These are phyloP conservation scores for Meliscaeva auricollis DNA, from an alignment of 2,888 invertebrate species.

Conservation along the genomic window DNA sequence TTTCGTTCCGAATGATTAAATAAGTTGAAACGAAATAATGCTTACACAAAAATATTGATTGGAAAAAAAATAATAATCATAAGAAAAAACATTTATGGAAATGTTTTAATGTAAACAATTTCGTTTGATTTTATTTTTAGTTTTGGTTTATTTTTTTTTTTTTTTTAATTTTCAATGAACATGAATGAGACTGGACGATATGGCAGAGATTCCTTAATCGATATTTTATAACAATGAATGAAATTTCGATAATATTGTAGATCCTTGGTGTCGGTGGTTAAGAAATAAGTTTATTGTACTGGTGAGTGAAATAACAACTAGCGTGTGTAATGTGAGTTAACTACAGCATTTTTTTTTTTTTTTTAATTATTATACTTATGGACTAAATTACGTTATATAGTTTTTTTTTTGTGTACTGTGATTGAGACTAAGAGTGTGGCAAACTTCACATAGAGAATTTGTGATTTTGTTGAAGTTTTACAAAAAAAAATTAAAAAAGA, in stretches of 20 bases:
- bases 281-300: slow-evolving; percentile 62
- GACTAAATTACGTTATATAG: slow-evolving; percentile 41
- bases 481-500: not conserved
- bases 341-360: slow-evolving; percentile 52
- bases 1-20: slow-evolving; percentile 41
- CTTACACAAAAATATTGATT: slow-evolving; percentile 53
- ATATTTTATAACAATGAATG: slow-evolving; percentile 82
- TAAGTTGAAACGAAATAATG: slow-evolving; percentile 52
- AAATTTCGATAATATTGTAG: slow-evolving; percentile 76
- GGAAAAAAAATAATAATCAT: slow-evolving; percentile 22
- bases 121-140: slow-evolving; percentile 33
- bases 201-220: slow-evolving; percentile 80
- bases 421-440: slow-evolving; percentile 63
- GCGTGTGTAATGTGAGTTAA: slow-evolving; percentile 72
- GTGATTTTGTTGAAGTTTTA: slow-evolving; percentile 22
- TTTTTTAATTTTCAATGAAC: slow-evolving; percentile 33
- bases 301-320: slow-evolving; percentile 68
- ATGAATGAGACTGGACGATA: slow-evolving; percentile 61
- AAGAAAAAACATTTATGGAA: slow-evolving; percentile 49
- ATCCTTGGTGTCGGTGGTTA: slow-evolving; percentile 63
- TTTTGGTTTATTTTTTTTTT: slow-evolving; percentile 31
- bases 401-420: slow-evolving; percentile 9
- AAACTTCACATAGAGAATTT: slow-evolving; percentile 67
- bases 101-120: slow-evolving; percentile 71
- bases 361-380: slow-evolving; percentile 43